Evolutionary conservation across 2,797 vertebrate species (phyloP), one percentile per base, ranked within the genome.

Genomic region (Mionectes olivaceus): DNA sequence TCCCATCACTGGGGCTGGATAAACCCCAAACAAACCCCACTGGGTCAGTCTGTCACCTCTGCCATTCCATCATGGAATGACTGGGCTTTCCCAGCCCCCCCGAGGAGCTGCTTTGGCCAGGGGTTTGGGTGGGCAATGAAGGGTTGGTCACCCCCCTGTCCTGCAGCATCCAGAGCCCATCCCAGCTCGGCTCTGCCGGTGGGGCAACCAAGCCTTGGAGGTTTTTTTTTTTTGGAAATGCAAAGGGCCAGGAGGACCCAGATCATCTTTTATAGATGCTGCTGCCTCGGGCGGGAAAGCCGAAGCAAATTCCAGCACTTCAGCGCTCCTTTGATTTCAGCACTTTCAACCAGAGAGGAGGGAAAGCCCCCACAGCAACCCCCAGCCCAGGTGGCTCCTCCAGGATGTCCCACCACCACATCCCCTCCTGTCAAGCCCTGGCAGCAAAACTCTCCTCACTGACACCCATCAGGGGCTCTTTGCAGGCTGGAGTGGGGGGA

Each of bases 231-330:
- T 68, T 64, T 17, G 33, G 95, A 81, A 88, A 81, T 78, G 76
- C 60, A 71, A 75, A 95, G 46, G 83, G 68, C 74, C 8, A 3
- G 17, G 67, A 94, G 35, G 74, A 57, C 50, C 25, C 70, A 79
- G 39, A 79, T 83, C 79, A 95, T 91, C 81, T 93, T 93, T 96
- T 94, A 94, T 83, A 78, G 83, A 90, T 92, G 74, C 23, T 16
- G 35, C 19, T 93, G 90, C 92, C 86, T 90, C 89, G 1, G 7
- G 90, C 81, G 46, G 50, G 78, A 88, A 64, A 90, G 65, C 46
- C 4, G 5, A 69, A 96, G 77, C 24, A 39, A 87, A 88, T 82
- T 83, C 73, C 86, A 68, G 49, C 3, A 1, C 65, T 82, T 90
- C 74, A 0, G 27, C 67, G 6, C 41, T 84, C 56, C 92, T 95